Conservation (phyloP, 2,888 invertebrate genomes). For the Ophioninae sp. region DNA sequence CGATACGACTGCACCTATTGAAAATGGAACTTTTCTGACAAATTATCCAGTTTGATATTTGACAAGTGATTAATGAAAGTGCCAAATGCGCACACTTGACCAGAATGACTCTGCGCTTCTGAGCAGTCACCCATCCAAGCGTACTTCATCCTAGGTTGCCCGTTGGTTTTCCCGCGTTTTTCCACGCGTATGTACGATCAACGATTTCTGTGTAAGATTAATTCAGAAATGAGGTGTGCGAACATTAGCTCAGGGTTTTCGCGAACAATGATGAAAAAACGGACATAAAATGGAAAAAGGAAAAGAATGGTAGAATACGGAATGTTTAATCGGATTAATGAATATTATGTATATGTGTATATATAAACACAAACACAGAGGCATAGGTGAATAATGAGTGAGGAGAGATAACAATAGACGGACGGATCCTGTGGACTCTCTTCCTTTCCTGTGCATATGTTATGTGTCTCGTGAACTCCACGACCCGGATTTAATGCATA, state of each 20-base stretch:
- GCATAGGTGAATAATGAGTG: slow-evolving; percentile 7
- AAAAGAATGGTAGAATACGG: not conserved
- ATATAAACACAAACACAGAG: not conserved
- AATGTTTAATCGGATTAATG: not conserved
- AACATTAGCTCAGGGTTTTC: not conserved
- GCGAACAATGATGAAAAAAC: not conserved
- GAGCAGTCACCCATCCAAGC: not conserved
- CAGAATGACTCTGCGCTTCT: not conserved
- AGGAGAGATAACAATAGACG: slow-evolving; percentile 12
- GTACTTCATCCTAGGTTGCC: no score
- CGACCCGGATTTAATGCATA: slow-evolving; percentile 32
- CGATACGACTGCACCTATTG: no score
- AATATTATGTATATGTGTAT: not conserved
- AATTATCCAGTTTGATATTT: no score
- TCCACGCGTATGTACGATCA: no score
- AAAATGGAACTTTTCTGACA: no score
- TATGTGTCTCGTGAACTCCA: slow-evolving; percentile 10
- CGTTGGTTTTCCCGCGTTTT: no score
- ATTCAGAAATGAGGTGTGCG: not conserved
- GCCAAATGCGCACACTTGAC: no score
- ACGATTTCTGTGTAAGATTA: not conserved
- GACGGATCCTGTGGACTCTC: not conserved
- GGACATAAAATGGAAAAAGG: not conserved
- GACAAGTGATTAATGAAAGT: no score
- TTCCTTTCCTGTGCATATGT: slow-evolving; percentile 15